Evolutionary conservation across 30 jellyfish, hydroid and myxozoan genomes (phyloP).

Genomic region (Chironex yamaguchii): DNA sequence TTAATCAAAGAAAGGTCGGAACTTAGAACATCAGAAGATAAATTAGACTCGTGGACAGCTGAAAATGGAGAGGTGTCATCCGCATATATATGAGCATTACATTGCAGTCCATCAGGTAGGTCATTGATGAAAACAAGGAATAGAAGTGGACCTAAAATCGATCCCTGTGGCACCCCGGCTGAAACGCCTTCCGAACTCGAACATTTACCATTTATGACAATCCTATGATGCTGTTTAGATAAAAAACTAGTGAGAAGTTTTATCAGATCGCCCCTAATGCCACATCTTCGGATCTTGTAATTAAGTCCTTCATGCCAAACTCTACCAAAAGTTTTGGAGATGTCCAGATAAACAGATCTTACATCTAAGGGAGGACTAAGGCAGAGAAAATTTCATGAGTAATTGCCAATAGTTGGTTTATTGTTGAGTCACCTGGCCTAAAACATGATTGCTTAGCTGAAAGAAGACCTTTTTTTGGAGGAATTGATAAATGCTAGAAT

Average conservation of each 20-base stretch:
- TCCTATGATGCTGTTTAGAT: constrained; percentile 27
- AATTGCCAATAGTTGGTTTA: constrained; percentile 8
- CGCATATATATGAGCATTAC: constrained; percentile 12
- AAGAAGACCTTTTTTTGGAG: constrained; percentile 1
- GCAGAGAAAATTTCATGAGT: constrained; percentile 27
- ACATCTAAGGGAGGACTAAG: background rate
- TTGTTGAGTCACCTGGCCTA: constrained; percentile 46
- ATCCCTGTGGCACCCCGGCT: constrained; percentile 56
- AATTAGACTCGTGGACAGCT: constrained; percentile 1
- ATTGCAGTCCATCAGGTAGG: no score
- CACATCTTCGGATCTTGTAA: constrained; percentile 27
- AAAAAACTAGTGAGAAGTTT: constrained; percentile 20
- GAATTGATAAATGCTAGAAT: background rate
- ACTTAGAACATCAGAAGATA: constrained; percentile 2
- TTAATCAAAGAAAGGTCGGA: constrained; percentile 23
- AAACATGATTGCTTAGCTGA: constrained; percentile 40
- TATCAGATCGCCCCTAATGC: constrained; percentile 21
- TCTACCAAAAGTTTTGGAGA: no score
- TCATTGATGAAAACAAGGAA: constrained; percentile 21
- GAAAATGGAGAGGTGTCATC: constrained; percentile 4
- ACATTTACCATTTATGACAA: constrained; percentile 38
- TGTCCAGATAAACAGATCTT: no score
- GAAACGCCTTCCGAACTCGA: constrained; percentile 24
- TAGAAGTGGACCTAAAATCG: constrained; percentile 34
- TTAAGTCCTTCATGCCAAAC: constrained; percentile 47